A percentile compares a stretch with the other conserved stretches of the same genome.
phyloP scores from a whole-genome alignment of 1,140 invertebrate genomes.

The Adelges cooleyi region DNA sequence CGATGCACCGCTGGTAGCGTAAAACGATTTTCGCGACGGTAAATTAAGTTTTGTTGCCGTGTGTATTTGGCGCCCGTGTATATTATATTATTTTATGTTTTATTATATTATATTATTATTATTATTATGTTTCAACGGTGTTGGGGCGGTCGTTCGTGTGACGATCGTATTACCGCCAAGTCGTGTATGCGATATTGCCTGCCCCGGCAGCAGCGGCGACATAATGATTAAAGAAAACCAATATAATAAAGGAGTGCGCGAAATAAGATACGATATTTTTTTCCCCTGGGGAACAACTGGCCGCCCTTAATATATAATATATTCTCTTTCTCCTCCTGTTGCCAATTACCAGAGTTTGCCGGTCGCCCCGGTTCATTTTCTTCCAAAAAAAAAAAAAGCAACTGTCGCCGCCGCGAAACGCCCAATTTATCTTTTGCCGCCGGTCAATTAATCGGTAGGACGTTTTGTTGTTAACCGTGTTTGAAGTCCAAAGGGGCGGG shows the following conservation, averaged over 20 bases:
- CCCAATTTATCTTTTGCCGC: no score
- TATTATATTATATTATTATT: no score
- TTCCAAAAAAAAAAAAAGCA: no score
- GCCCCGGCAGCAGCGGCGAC: slow-evolving; percentile 9
- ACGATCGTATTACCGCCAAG: slow-evolving; percentile 23
- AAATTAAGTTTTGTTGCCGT: slow-evolving; percentile 23
- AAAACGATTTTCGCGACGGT: neutral
- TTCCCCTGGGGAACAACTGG: neutral
- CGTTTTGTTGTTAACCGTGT: no score
- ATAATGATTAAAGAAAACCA: slow-evolving; percentile 28
- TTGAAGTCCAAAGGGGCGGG: no score
- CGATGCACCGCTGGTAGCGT: no score
- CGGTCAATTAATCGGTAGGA: no score
- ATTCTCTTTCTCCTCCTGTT: neutral
- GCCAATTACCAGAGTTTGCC: slow-evolving; percentile 15
- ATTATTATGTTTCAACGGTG: slow-evolving; percentile 16
- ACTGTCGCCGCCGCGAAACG: no score
- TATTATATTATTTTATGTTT: no score
- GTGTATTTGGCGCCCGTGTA: neutral
- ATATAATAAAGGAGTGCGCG: slow-evolving; percentile 24
- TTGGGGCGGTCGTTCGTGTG: no score
- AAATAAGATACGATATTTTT: slow-evolving; percentile 24
- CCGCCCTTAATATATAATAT: no score
- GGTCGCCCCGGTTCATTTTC: neutral
- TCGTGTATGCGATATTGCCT: slow-evolving; percentile 24